Percentiles rank a stretch among this genome's conserved stretches.
These are phyloP conservation scores for Meloidogyne chitwoodi DNA, from an alignment of 1,140 invertebrate species.

Conservation along the genomic window DNA sequence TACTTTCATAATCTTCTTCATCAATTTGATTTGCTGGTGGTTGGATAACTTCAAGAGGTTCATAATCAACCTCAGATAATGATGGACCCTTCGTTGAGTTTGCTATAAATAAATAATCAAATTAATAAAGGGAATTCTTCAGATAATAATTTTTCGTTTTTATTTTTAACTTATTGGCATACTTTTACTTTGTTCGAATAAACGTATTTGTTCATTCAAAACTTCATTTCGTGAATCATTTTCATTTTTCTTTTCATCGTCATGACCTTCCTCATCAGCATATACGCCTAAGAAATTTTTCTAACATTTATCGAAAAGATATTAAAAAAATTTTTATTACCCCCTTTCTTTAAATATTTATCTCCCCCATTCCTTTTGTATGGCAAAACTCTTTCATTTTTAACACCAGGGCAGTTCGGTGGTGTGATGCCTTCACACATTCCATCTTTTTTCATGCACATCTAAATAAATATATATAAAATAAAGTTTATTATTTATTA, in stretches of 20 bases:
- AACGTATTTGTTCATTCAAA: not conserved
- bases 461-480: conserved; percentile 5
- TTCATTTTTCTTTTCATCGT: not conserved
- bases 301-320: not conserved
- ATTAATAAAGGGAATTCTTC: too few species aligned
- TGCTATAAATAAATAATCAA: not conserved
- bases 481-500: too few species aligned
- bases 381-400: not conserved
- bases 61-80: not conserved
- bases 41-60: not conserved
- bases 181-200: not conserved
- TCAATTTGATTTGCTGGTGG: not conserved
- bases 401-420: not conserved
- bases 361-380: not conserved
- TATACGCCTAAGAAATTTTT: not conserved
- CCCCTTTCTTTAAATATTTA: not conserved
- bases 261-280: not conserved
- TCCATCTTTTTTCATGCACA: conserved; percentile 59
- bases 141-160: too few species aligned
- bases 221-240: not conserved
- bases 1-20: not conserved
- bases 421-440: conserved; percentile 57
- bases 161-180: not conserved
- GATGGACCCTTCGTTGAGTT: not conserved
- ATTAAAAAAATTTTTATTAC: not conserved